Evolutionary conservation across 2,888 invertebrate species (phyloP), one percentile per base, ranked within the genome.

Genomic region (Eupithecia abbreviata): DNA sequence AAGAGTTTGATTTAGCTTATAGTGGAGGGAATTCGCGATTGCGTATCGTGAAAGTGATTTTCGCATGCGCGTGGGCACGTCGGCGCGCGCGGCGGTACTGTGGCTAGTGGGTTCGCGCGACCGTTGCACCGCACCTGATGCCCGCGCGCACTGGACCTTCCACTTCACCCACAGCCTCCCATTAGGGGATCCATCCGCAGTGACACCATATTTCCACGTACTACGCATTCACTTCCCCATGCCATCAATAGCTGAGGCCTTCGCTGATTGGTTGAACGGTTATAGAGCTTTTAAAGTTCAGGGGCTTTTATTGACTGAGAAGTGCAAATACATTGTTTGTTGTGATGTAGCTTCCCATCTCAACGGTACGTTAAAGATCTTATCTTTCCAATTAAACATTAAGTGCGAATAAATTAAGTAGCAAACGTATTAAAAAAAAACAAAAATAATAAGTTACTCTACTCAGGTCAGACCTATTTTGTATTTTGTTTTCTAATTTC

Each of bases 91-190:
- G 89, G 88, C 88, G 90, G 90, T 90, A 93, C 93, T 93, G 92
- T 84, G 86, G 66, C 75, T 93, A 93, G 92, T 84, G 86, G 55
- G 77, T 81, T 84, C 79, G 80, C 82, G 81, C 89, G 91, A 87
- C 86, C 92, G 87, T 91, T 92, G 93, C 93, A 92, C 93, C 91
- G 93, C 93, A 92, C 93, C 91, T 92, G 92, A 91, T 87, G 85
- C 82, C 87, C 88, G 86, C 88, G 85, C 89, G 86, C 85, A 84
- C 87, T 75, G 73, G 75, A 73, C 78, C 79, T 79, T 82, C 83
- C 82, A 84, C 85, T 86, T 85, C 87, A 87, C 85, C 84, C 86
- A 87, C 67, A 68, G 67, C 67, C 43, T 68, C 81, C 85, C 81
- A 81, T 80, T 82, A 83, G 82, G 79, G 67, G 75, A 77, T 45